Evolutionary conservation across 2,113 vertebrate genomes (phyloP).

Genomic region (Toxotes chatareus): DNA sequence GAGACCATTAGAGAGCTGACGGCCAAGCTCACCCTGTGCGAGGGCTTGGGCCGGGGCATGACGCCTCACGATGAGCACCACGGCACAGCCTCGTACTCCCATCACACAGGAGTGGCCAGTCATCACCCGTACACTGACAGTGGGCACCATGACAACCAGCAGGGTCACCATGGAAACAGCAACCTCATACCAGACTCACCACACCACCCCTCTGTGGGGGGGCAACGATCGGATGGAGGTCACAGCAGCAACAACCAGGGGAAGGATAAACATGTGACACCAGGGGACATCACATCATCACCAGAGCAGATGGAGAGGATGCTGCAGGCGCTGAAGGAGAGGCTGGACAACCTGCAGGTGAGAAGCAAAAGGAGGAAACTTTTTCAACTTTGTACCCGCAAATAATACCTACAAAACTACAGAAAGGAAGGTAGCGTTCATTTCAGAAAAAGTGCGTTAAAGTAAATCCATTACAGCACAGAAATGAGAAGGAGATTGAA

Average conservation of each 20-base stretch:
- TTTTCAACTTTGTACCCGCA: not conserved
- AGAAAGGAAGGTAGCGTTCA: not conserved
- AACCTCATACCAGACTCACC: constrained; percentile 72
- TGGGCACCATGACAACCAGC: constrained; percentile 64
- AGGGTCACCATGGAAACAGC: constrained; percentile 69
- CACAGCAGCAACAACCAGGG: constrained; percentile 53
- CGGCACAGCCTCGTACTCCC: constrained; percentile 30
- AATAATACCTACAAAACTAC: not conserved
- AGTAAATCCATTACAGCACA: not conserved
- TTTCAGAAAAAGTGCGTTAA: not conserved
- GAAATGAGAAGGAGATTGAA: not conserved
- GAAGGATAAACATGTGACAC: constrained; percentile 78
- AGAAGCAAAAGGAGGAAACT: constrained; percentile 35
- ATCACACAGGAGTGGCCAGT: constrained; percentile 27
- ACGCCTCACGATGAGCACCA: constrained; percentile 63
- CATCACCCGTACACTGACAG: constrained; percentile 58
- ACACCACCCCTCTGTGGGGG: constrained; percentile 53
- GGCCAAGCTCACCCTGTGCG: constrained; percentile 85
- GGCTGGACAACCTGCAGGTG: constrained; percentile 88
- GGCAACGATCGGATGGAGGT: constrained; percentile 63
- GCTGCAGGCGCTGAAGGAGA: constrained; percentile 86
- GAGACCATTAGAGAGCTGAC: constrained; percentile 88
- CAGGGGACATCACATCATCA: constrained; percentile 72
- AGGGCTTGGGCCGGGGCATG: constrained; percentile 75
- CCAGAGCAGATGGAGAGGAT: constrained; percentile 85